phyloP scores from a whole-genome alignment of 2,113 vertebrate species.

The Misgurnus mizolepis region DNA sequence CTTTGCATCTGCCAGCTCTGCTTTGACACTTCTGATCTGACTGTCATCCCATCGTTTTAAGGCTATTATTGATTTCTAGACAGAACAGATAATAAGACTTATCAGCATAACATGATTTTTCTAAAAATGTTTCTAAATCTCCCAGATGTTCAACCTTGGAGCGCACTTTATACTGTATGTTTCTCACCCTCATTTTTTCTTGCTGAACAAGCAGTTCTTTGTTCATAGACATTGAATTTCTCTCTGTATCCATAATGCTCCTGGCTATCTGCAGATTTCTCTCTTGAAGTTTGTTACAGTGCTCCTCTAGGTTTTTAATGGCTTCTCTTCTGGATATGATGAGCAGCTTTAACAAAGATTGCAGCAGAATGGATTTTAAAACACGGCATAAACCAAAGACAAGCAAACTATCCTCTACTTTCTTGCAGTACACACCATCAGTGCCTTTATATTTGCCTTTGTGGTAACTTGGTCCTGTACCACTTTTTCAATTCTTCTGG shows the following conservation, averaged over 20 bases:
- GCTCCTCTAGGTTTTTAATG: conserved; percentile 56
- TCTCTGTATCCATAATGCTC: conserved; percentile 57
- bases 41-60: conserved; percentile 48
- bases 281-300: conserved; percentile 51
- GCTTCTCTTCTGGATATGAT: conserved; percentile 46
- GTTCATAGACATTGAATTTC: conserved; percentile 37
- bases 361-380: neutral
- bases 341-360: conserved; percentile 57
- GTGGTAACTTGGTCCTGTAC: neutral
- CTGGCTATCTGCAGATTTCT: conserved; percentile 46
- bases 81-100: neutral
- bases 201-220: conserved; percentile 62
- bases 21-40: conserved; percentile 41
- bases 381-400: neutral
- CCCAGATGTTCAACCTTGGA: neutral
- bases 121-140: no score
- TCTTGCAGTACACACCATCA: conserved; percentile 39
- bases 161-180: neutral
- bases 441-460: conserved; percentile 24
- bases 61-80: conserved; percentile 41
- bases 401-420: neutral
- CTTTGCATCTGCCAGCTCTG: conserved; percentile 44
- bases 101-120: no score
- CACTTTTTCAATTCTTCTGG: neutral
- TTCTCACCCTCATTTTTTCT: conserved; percentile 59